Conservation (phyloP, 2,888 invertebrate genomes). For the Caprella mutica region DNA sequence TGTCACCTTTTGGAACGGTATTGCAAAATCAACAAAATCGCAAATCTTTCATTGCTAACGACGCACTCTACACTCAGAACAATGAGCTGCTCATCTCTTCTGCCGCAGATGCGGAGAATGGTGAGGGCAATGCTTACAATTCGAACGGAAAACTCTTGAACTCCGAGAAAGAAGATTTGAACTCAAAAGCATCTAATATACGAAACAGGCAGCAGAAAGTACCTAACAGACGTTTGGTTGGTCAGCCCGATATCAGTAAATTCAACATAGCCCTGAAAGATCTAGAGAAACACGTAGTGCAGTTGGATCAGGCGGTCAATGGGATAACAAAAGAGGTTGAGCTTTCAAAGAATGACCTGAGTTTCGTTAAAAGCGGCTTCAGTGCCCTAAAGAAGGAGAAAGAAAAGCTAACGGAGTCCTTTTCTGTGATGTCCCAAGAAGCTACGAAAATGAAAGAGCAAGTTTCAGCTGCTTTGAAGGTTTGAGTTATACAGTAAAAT, state of each 20-base stretch:
- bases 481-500: conserved; percentile 5
- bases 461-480: conserved; percentile 14
- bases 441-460: conserved; percentile 12
- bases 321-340: conserved; percentile 10
- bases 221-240: background rate
- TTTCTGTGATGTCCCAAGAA: conserved; percentile 2
- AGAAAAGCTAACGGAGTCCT: conserved; percentile 9
- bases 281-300: conserved; percentile 30
- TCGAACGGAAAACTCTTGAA: too few species aligned
- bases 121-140: background rate
- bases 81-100: conserved; percentile 4
- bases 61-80: background rate
- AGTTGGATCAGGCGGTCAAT: conserved; percentile 19
- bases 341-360: conserved; percentile 1
- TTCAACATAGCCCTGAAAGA: conserved; percentile 23
- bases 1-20: background rate
- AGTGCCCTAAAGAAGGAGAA: conserved; percentile 17
- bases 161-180: too few species aligned
- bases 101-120: background rate
- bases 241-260: conserved; percentile 14
- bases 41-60: too few species aligned
- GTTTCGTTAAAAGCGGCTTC: conserved; percentile 8
- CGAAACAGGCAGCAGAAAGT: background rate
- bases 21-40: background rate
- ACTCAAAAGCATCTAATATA: background rate